Evolutionary conservation across 2,797 vertebrate genomes (phyloP).

Genomic region (Tokudaia tokunoshimensis): DNA sequence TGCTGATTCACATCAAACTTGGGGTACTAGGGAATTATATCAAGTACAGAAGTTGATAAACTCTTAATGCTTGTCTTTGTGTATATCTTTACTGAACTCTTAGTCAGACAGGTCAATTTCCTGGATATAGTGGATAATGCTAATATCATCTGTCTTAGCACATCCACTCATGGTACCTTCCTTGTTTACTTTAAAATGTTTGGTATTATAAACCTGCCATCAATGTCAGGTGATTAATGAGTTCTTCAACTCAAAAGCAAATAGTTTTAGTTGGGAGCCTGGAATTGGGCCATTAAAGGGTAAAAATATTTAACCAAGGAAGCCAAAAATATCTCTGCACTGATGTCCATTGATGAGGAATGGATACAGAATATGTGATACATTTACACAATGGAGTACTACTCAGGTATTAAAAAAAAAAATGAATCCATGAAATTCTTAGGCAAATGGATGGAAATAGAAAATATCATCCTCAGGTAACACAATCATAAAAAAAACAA

Average conservation of each 20-base stretch:
- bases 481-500: too few species aligned
- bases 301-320: neutral
- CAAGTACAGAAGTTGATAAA: neutral
- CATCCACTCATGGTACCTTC: neutral
- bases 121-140: neutral
- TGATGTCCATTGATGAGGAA: neutral
- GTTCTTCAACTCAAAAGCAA: neutral
- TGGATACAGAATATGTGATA: too few species aligned
- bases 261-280: neutral
- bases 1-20: neutral
- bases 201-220: neutral
- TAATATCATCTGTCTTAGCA: neutral
- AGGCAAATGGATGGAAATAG: too few species aligned
- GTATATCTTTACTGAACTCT: neutral
- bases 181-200: conserved; percentile 3
- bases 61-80: neutral
- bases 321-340: neutral
- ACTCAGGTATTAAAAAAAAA: too few species aligned
- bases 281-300: neutral
- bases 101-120: neutral
- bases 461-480: too few species aligned
- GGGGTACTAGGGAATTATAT: neutral
- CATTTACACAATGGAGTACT: too few species aligned
- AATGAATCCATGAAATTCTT: too few species aligned
- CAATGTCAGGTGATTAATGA: neutral